Evolutionary conservation across 53 echinoderm and acorn worm species (phyloP).

Genomic region (Stichopus horrens): DNA sequence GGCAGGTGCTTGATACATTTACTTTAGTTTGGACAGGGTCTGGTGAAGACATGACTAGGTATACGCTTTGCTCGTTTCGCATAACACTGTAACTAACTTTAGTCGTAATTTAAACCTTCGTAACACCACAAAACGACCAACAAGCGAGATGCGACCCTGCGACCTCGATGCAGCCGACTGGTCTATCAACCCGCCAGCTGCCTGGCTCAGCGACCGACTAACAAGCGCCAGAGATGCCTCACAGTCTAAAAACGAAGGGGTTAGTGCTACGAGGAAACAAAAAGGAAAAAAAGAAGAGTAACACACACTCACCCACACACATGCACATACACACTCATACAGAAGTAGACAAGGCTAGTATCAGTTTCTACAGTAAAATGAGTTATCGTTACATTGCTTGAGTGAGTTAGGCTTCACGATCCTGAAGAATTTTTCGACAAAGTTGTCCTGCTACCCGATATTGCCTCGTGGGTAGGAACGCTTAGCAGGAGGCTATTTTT

Average conservation of each 20-base stretch:
- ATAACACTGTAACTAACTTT: conserved; percentile 32
- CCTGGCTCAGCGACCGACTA: conserved; percentile 27
- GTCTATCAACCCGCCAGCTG: conserved; percentile 47
- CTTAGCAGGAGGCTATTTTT: conserved; percentile 48
- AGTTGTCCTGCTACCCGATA: conserved; percentile 33
- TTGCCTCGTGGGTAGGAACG: conserved; percentile 37
- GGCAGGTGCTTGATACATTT: neutral
- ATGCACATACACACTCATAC: neutral
- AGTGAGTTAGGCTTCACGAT: conserved; percentile 27
- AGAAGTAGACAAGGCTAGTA: neutral
- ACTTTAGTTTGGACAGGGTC: neutral
- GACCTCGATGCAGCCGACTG: conserved; percentile 41
- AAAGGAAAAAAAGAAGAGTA: neutral
- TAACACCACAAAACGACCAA: conserved; percentile 45
- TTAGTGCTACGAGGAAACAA: neutral
- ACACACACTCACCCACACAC: neutral
- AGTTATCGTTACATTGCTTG: conserved; percentile 35
- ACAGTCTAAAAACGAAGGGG: conserved; percentile 27
- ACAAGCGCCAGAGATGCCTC: conserved; percentile 43
- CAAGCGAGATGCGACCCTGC: conserved; percentile 36
- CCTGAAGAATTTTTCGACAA: conserved; percentile 25
- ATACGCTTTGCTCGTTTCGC: conserved; percentile 22
- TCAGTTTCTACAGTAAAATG: conserved; percentile 11
- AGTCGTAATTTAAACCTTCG: conserved; percentile 39
- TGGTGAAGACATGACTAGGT: neutral